Evolutionary conservation across 2,888 invertebrate species (phyloP).

Genomic region (Ectemnius cavifrons): DNA sequence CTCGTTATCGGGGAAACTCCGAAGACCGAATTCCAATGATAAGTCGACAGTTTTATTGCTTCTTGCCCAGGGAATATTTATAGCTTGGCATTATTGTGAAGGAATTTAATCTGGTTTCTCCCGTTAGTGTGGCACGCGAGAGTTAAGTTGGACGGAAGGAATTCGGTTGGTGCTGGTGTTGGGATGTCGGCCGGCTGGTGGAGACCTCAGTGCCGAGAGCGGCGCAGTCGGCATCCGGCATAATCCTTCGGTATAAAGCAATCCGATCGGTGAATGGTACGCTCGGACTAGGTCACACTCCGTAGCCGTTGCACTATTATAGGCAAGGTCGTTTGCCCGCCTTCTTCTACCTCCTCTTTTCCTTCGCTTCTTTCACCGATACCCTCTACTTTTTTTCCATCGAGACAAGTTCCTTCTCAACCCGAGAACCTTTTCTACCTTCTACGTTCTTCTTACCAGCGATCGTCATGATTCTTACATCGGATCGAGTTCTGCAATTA

Average conservation of each 20-base stretch:
- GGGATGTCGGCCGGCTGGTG: neutral
- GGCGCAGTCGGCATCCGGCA: constrained; percentile 4
- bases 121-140: too few species aligned
- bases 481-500: too few species aligned
- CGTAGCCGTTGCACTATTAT: constrained; percentile 64
- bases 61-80: neutral
- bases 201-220: neutral
- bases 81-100: neutral
- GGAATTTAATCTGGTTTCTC: too few species aligned
- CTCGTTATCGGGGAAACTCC: neutral
- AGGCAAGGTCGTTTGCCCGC: constrained; percentile 68
- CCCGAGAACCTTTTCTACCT: too few species aligned
- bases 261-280: constrained; percentile 69
- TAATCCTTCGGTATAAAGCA: constrained; percentile 39
- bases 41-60: neutral
- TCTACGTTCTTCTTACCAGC: too few species aligned
- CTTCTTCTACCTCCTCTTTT: constrained; percentile 2
- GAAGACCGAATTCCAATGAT: neutral
- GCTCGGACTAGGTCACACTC: constrained; percentile 66
- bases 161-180: neutral
- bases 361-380: constrained; percentile 12
- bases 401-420: neutral
- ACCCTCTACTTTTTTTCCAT: constrained; percentile 5
- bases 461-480: too few species aligned
- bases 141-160: too few species aligned